Conservation (phyloP, 2,797 vertebrate genomes). For the Silurus aristotelis region DNA sequence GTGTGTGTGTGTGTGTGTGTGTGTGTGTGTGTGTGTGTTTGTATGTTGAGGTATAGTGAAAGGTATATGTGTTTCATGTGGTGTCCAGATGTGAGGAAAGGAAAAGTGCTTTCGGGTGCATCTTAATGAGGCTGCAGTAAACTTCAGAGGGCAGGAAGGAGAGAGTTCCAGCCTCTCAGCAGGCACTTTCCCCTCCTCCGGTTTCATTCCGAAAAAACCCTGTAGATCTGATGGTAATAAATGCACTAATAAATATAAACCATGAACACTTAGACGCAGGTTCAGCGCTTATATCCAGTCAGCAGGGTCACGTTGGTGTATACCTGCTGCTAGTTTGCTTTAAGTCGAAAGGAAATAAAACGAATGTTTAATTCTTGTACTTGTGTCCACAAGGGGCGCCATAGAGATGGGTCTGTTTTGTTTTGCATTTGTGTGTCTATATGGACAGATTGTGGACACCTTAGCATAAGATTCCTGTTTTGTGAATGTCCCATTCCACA, state of each 20-base stretch:
- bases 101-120: slow-evolving; percentile 61
- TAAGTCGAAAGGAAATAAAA: not conserved
- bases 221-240: not conserved
- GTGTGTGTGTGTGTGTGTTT: slow-evolving; percentile 47
- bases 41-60: slow-evolving; percentile 26
- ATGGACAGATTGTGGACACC: no score
- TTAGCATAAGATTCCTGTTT: no score
- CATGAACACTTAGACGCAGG: not conserved
- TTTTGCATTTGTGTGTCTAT: not conserved
- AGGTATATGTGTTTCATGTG: slow-evolving; percentile 65
- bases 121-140: slow-evolving; percentile 68
- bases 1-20: slow-evolving; percentile 30
- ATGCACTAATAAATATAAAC: slow-evolving; percentile 16
- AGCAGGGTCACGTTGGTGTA: not conserved
- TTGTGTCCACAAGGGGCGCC: not conserved
- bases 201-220: slow-evolving; percentile 15
- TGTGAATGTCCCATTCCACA: no score
- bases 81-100: slow-evolving; percentile 70
- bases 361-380: not conserved
- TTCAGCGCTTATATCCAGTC: not conserved
- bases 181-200: not conserved
- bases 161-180: slow-evolving; percentile 40
- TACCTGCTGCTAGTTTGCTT: not conserved
- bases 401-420: not conserved
- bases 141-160: slow-evolving; percentile 53